Percentiles rank a stretch among this genome's conserved stretches.
These are phyloP conservation scores for Porphyrio hochstetteri DNA, from an alignment of 2,113 vertebrate genomes.

Conservation along the genomic window DNA sequence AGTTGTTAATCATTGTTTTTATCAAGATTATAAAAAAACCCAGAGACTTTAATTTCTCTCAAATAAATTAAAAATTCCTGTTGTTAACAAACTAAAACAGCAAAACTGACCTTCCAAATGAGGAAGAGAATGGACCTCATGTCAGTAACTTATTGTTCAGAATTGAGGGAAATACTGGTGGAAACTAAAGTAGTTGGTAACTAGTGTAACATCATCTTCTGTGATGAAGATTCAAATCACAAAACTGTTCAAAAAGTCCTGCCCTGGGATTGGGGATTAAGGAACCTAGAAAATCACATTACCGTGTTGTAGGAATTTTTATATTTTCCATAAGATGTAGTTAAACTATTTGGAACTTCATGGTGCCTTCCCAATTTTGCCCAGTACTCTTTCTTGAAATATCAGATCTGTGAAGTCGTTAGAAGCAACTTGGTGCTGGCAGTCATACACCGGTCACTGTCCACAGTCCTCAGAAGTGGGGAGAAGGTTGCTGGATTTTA, in stretches of 20 bases:
- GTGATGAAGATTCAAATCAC: background rate
- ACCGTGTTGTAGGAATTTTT: background rate
- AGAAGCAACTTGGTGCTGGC: background rate
- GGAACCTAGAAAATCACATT: background rate
- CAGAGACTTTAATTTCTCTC: conserved; percentile 49
- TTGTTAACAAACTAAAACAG: conserved; percentile 12
- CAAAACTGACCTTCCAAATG: conserved; percentile 3
- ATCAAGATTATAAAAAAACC: conserved; percentile 48
- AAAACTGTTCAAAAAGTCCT: background rate
- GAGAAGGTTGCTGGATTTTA: background rate
- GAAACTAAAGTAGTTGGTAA: background rate
- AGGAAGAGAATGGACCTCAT: background rate
- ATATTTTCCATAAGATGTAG: background rate
- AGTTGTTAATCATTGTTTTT: conserved; percentile 71
- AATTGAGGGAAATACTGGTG: background rate
- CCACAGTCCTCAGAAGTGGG: background rate
- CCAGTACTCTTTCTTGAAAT: background rate
- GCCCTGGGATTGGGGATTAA: background rate
- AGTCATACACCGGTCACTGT: background rate
- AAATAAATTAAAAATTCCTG: conserved; percentile 45
- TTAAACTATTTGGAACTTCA: background rate
- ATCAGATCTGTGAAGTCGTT: background rate
- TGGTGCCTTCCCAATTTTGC: background rate
- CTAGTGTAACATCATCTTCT: background rate
- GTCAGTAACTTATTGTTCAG: background rate